Percentiles rank a stretch among this genome's conserved stretches.
phyloP scores from a whole-genome alignment of 2,888 invertebrate genomes.

The Alentia gelatinosa region DNA sequence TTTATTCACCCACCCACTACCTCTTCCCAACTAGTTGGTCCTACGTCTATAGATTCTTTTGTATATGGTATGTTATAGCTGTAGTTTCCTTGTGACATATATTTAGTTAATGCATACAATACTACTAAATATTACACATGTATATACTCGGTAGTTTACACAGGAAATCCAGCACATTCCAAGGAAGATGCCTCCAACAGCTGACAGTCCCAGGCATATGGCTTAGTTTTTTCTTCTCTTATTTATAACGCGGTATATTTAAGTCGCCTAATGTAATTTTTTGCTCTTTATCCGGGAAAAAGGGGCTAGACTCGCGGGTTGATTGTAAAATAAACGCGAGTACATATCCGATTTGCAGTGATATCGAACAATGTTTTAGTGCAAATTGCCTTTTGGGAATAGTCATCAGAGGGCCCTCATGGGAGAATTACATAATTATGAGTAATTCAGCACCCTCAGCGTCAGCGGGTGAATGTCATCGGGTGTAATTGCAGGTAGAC shows the following conservation, averaged over 20 bases:
- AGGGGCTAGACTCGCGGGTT: background rate
- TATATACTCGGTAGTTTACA: too few relatives aligned
- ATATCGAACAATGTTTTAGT: background rate
- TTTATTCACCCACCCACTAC: too few relatives aligned
- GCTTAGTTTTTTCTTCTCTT: background rate
- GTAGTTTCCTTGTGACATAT: too few relatives aligned
- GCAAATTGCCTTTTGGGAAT: background rate
- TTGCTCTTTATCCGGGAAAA: background rate
- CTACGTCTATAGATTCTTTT: too few relatives aligned
- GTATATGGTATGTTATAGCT: too few relatives aligned
- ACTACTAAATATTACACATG: too few relatives aligned
- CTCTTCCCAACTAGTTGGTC: too few relatives aligned
- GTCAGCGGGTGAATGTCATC: background rate
- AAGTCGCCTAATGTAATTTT: background rate
- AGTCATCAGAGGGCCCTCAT: background rate
- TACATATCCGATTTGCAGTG: background rate
- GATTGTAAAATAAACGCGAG: background rate
- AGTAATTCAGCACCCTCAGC: background rate
- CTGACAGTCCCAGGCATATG: background rate
- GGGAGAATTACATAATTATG: conserved; percentile 4
- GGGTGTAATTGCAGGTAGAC: conserved; percentile 1
- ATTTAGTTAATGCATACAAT: too few relatives aligned
- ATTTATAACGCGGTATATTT: background rate
- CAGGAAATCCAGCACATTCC: too few relatives aligned
- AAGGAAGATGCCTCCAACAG: background rate